phyloP scores from a whole-genome alignment of 2,113 vertebrate genomes.

The Lasiurus borealis region DNA sequence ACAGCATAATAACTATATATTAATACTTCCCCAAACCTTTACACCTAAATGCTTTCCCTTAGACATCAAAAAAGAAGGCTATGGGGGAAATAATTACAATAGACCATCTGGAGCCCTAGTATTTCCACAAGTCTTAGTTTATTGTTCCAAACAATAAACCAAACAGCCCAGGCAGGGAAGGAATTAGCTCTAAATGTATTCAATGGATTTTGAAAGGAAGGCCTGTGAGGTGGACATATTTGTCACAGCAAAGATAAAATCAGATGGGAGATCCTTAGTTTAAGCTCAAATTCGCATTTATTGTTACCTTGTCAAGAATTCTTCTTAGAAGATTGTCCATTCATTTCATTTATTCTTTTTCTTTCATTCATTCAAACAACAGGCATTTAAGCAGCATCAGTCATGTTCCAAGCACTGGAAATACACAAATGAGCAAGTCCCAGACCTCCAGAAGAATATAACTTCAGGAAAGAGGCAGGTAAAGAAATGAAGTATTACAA shows the following conservation, averaged over 20 bases:
- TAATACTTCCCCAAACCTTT: background rate
- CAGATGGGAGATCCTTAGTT: conserved; percentile 37
- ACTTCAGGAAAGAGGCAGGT: background rate
- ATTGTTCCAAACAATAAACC: conserved; percentile 73
- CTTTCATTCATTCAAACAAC: conserved; percentile 41
- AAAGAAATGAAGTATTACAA: background rate
- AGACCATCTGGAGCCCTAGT: conserved; percentile 53
- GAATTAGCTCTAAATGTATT: conserved; percentile 60
- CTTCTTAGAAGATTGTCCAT: conserved; percentile 38
- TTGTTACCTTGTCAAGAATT: conserved; percentile 67
- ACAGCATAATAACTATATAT: conserved; percentile 69
- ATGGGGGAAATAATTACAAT: conserved; percentile 63
- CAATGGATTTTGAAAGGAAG: conserved; percentile 65
- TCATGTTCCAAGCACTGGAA: conserved; percentile 10
- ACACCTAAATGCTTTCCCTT: conserved; percentile 61
- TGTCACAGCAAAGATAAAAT: conserved; percentile 70
- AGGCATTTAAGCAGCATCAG: conserved; percentile 28
- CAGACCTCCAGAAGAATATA: background rate
- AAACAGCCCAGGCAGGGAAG: conserved; percentile 37
- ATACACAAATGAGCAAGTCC: conserved; percentile 11
- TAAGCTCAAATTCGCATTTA: conserved; percentile 71
- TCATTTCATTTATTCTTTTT: conserved; percentile 33
- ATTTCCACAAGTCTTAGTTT: conserved; percentile 57
- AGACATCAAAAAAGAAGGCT: conserved; percentile 37
- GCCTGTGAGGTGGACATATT: conserved; percentile 60